phyloP scores from a whole-genome alignment of 2,888 invertebrate genomes.

The Odontocolon sp. region DNA sequence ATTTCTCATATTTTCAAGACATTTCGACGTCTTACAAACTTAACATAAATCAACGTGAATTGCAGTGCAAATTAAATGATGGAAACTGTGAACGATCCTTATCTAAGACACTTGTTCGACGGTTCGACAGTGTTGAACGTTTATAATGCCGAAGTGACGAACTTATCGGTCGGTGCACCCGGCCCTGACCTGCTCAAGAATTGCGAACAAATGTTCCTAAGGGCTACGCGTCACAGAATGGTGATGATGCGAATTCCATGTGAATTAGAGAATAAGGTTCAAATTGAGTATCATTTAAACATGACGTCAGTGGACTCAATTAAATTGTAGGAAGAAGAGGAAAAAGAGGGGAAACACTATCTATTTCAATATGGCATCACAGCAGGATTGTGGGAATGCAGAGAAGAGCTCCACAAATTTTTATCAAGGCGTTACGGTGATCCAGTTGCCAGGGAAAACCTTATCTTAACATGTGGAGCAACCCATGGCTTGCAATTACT shows the following conservation, averaged over 20 bases:
- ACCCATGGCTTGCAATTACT: slow-evolving; percentile 84
- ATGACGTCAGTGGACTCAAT: too few relatives aligned
- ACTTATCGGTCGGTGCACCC: slow-evolving; percentile 83
- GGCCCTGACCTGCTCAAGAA: slow-evolving; percentile 82
- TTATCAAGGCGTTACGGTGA: slow-evolving; percentile 80
- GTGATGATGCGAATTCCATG: too few relatives aligned
- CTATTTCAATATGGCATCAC: slow-evolving; percentile 84
- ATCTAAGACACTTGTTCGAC: slow-evolving; percentile 82
- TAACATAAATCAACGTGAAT: neutral
- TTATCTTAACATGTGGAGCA: slow-evolving; percentile 85
- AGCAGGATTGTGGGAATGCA: slow-evolving; percentile 81
- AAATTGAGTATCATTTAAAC: too few relatives aligned
- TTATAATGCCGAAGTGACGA: slow-evolving; percentile 80
- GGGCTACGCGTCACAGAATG: slow-evolving; percentile 82
- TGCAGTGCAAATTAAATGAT: slow-evolving; percentile 10
- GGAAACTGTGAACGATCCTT: slow-evolving; percentile 67
- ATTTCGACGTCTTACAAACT: neutral
- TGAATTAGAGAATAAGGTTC: too few relatives aligned
- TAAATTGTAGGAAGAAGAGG: slow-evolving; percentile 74
- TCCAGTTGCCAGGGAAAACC: slow-evolving; percentile 80
- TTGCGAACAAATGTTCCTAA: slow-evolving; percentile 80
- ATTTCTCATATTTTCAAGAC: neutral
- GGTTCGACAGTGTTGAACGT: slow-evolving; percentile 80
- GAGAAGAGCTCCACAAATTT: slow-evolving; percentile 81
- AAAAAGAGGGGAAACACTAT: slow-evolving; percentile 76